Base-by-base conservation (phyloP, 1,140 invertebrate species). In the Steinernema khuongi region DNA sequence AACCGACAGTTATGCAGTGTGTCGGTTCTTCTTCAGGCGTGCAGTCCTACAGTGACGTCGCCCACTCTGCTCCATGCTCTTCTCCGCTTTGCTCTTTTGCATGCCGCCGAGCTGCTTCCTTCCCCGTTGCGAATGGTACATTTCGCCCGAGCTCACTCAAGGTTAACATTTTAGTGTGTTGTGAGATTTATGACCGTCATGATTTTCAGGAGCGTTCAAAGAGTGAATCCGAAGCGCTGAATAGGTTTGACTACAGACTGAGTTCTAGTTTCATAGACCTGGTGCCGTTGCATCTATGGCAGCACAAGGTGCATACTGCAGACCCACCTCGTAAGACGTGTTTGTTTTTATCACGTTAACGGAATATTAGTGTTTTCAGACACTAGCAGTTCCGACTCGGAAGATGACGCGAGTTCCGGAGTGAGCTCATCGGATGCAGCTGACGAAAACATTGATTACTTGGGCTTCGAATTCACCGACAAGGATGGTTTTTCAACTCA, bases 181-280 rank as follows among this genome's bases (percentile, higher is more conserved):
- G 26, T 11, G 18, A 28, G n/a, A n/a, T n/a, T n/a, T n/a, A n/a
- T n/a, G n/a, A n/a, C n/a, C n/a, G n/a, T n/a, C 26, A 33, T 33
- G 66, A 41, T 71, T 68, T 77, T 44, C 60, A 77, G 76, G 76
- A 75, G n/a, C 76, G 76, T 33, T 77, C 76, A 7, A 68, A 77
- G 44, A 76, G 74, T 33, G 76, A 77, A 67, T 76, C 74, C 17
- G 76, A 77, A 43, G 76, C 67, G 1, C 60, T 77, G 0, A 74
- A 77, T 67, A 73, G 69, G 32, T 67, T 68, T 22, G 67, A 72
- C 7, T 60, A 70, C 26, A 68, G 67, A 33, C 67, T 66, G n/a
- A 71, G n/a, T 50, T 73, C 67, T 31, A 30, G 4, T 75, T 73
- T 60, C 43, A 36, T 72, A 1, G 28, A 19, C 29, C 29, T n/a